Evolutionary conservation across 2,797 vertebrate species (phyloP).

Genomic region (Acestrorhynchus altus): DNA sequence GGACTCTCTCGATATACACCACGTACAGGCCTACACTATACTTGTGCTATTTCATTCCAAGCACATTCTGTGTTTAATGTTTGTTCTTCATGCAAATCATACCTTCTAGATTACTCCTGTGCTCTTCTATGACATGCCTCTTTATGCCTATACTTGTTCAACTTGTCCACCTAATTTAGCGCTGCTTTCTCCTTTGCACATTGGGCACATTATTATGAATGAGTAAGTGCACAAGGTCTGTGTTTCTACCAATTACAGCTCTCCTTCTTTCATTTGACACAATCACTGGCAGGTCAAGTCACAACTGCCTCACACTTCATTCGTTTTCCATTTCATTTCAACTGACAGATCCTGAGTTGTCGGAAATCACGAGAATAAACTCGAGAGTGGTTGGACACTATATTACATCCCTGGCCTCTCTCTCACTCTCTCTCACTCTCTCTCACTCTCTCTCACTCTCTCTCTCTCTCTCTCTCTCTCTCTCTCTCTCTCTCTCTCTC

Average conservation of each 20-base stretch:
- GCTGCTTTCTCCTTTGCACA: background rate
- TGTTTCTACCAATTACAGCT: slow-evolving; percentile 1
- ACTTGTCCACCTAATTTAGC: slow-evolving; percentile 28
- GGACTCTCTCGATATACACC: background rate
- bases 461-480: no score
- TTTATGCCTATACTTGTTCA: slow-evolving; percentile 11
- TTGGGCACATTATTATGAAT: no score
- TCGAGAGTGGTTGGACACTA: background rate
- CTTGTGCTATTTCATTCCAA: background rate
- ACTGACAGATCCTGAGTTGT: background rate
- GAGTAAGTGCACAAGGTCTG: slow-evolving; percentile 21
- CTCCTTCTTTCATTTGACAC: background rate
- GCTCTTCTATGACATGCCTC: no score
- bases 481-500: no score
- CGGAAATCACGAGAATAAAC: background rate
- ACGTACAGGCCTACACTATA: background rate
- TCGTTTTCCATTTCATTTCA: slow-evolving; percentile 1
- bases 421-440: background rate
- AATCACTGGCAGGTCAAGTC: slow-evolving; percentile 39
- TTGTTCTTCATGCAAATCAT: no score
- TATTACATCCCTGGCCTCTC: background rate
- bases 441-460: background rate
- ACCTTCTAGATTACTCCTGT: no score
- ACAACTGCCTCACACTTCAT: background rate
- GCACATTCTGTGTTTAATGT: no score